Base-by-base conservation (phyloP, 2,888 invertebrate genomes). In the Apodemia zela region DNA sequence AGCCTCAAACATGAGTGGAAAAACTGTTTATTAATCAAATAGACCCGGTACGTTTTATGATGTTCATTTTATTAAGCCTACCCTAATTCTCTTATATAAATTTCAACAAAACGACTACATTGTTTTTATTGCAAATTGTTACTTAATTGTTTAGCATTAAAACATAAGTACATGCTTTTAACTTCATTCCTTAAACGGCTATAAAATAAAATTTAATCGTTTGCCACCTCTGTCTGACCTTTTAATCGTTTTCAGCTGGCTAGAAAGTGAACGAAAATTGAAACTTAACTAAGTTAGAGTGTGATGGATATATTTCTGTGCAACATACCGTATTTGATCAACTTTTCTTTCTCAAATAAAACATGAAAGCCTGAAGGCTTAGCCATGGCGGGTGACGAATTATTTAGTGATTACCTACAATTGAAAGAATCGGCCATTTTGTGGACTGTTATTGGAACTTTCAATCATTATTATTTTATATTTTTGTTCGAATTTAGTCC, bases 301-400 rank as follows among this genome's bases (percentile, higher is more conserved):
- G 69, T 75, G 72, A 62, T 66, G 71, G 65, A 71, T 71, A 73
- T 82, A 81, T 80, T 75, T 81, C 59, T 81, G 81, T 77, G 72
- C 70, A 73, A 73, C 73, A 75, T 71, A 71, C 74, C 69, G 73
- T 78, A 80, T 84, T 84, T 84, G 83, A 83, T 80, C 83, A 87
- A 85, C 79, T 84, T 82, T 85, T 84, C 84, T 84, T 82, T 82
- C 74, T 82, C 78, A 80, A 87, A 83, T 85, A 84, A 83, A 85
- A 83, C 80, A 83, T 84, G 81, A 82, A 78, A 72, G 73, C 73
- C 69, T 72, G 68, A 69, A 72, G 72, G 67, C 70, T 66, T 73
- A 38, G 58, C 68, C 71, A 17, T 63, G 33, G 63, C 66, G 38
- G 67, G 68, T 69, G 66, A 68, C 64, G 69, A 72, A 74, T 73